Conservation (phyloP, 2,888 invertebrate species). For the Melitaea athalia region DNA sequence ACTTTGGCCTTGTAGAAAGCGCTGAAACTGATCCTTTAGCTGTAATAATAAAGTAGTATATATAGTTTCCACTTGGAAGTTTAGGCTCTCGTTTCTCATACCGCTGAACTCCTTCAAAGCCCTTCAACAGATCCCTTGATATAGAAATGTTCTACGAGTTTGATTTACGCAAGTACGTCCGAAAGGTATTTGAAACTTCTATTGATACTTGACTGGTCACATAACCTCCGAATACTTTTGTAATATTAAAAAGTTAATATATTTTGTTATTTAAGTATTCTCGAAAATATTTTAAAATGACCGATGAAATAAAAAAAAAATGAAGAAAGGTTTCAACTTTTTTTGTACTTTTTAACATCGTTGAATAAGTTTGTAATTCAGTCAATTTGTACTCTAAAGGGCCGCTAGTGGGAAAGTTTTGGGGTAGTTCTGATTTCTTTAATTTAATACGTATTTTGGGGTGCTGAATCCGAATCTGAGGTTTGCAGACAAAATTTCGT, state of each 20-base stretch:
- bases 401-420: no score
- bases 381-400: no score
- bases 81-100: conserved; percentile 18
- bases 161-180: conserved; percentile 21
- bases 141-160: conserved; percentile 30
- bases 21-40: conserved; percentile 17
- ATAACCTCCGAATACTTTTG: background rate
- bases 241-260: conserved; percentile 6
- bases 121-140: conserved; percentile 25
- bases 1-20: background rate
- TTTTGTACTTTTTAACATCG: no score
- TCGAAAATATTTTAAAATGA: background rate
- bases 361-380: no score
- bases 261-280: background rate
- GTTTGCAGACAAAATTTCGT: no score
- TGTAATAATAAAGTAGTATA: conserved; percentile 24
- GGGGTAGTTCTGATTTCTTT: no score
- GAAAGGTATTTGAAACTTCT: conserved; percentile 21
- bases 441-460: no score
- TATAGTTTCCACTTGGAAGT: conserved; percentile 29
- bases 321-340: no score
- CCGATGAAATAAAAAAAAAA: no score
- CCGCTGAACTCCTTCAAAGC: conserved; percentile 15
- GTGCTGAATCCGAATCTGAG: no score
- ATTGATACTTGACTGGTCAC: conserved; percentile 4